phyloP scores from a whole-genome alignment of 1,140 invertebrate species.

The Drosophila willistoni region DNA sequence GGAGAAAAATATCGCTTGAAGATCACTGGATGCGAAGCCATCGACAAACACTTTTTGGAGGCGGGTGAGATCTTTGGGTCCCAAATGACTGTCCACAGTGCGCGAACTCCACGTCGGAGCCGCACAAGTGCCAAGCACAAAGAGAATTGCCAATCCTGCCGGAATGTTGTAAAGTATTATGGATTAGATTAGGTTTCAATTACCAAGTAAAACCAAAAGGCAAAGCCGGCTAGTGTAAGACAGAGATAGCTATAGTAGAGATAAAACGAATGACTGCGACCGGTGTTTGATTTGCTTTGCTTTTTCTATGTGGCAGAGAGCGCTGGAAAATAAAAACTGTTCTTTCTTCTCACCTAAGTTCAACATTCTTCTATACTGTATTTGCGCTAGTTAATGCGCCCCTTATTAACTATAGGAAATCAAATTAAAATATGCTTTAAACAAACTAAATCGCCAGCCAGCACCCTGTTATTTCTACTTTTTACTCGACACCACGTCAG shows the following conservation, averaged over 20 bases:
- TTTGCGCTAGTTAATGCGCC: constrained; percentile 52
- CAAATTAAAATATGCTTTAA: constrained; percentile 44
- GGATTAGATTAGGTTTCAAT: constrained; percentile 9
- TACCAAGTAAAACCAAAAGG: constrained; percentile 2
- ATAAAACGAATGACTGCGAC: constrained; percentile 17
- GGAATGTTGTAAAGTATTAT: neutral
- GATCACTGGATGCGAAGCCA: constrained; percentile 71
- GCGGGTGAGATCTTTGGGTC: constrained; percentile 68
- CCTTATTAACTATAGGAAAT: constrained; percentile 69
- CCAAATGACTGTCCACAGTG: constrained; percentile 73
- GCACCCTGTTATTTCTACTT: constrained; percentile 53
- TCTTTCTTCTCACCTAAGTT: constrained; percentile 56
- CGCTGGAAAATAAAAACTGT: too few relatives aligned
- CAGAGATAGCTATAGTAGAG: constrained; percentile 32
- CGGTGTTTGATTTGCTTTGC: constrained; percentile 51
- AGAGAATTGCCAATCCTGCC: constrained; percentile 58
- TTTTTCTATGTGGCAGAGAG: neutral
- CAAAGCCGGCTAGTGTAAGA: constrained; percentile 54
- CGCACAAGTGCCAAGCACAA: constrained; percentile 42
- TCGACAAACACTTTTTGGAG: constrained; percentile 79
- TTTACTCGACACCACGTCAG: constrained; percentile 62
- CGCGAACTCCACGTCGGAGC: constrained; percentile 53
- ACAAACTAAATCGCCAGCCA: constrained; percentile 53
- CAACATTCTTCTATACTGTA: constrained; percentile 64
- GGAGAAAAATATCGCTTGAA: constrained; percentile 78